Base-by-base conservation (phyloP, 2,888 invertebrate species). In the Eupithecia dodoneata region DNA sequence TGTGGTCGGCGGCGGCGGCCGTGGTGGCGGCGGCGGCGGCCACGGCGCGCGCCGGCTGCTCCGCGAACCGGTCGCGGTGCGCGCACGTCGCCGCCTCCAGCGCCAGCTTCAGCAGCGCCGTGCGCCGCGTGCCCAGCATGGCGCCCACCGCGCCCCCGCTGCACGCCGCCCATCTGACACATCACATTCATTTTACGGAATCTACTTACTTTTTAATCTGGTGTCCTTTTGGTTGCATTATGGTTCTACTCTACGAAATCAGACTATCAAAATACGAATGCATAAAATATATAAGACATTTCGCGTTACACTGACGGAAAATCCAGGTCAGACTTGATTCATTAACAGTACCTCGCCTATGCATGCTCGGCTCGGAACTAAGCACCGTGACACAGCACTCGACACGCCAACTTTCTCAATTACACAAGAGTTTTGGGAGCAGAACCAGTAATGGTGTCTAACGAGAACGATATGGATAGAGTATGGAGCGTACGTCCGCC, bases 61-160 rank as follows among this genome's bases (percentile, higher is more conserved):
- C 98, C 0, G 98, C 98, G 93, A 99, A 98, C 81, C 97, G 96
- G 90, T 98, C 99, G 65, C 98, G 96, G 91, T 98, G 98, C n/a
- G 98, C 98, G 86, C 97, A 97, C 9, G 98, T 98, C 42, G 99
- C 98, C 94, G 99, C 97, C 91, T 98, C 98, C 83, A 99, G 95
- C 66, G 98, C 97, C 81, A 98, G 93, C 87, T 97, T 96, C 83
- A 99, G 95, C 85, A 99, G 95, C 86, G 97, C 96, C 85, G 97
- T 96, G 73, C 88, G 87, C 77, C 92, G 91, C 85, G 86, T 89
- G 59, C 86, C 88, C 80, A 90, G 86, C 81, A 83, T 85, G 63
- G 84, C 85, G 69, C 87, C 87, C 73, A 84, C 84, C 77, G 83
- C 83, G 74, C 84, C 86, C 75, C 79, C 75, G 74, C 59, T 49